Percentiles rank a stretch among this genome's conserved stretches.
These are phyloP conservation scores for Parnassius mnemosyne DNA, from an alignment of 2,888 invertebrate species.

Conservation along the genomic window DNA sequence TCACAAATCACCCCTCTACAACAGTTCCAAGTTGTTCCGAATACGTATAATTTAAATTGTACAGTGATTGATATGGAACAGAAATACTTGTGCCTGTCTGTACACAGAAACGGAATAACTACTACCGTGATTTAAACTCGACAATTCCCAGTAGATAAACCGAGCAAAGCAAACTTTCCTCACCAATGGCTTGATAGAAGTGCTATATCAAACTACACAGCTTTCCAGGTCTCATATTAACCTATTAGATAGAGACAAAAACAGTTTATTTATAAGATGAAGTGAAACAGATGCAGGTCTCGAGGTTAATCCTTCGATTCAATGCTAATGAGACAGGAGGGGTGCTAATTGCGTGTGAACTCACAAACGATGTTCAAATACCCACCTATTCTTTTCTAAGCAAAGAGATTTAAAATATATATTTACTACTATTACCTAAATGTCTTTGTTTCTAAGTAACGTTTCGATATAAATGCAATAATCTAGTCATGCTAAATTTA, in stretches of 20 bases:
- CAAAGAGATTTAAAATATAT: too few relatives aligned
- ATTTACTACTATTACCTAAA: too few relatives aligned
- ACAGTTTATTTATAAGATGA: slow-evolving; percentile 36
- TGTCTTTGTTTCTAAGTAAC: too few relatives aligned
- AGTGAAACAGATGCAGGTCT: slow-evolving; percentile 43
- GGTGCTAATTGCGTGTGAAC: slow-evolving; percentile 76
- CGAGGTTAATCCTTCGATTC: slow-evolving; percentile 41
- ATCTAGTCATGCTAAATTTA: too few relatives aligned
- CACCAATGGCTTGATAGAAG: slow-evolving; percentile 64
- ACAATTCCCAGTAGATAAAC: slow-evolving; percentile 22
- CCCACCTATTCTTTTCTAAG: slow-evolving; percentile 61
- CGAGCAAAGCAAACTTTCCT: slow-evolving; percentile 49
- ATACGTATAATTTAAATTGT: too few relatives aligned
- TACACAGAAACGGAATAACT: too few relatives aligned
- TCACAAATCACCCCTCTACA: too few relatives aligned
- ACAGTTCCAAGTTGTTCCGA: too few relatives aligned
- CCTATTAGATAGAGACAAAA: slow-evolving; percentile 42
- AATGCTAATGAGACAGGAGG: slow-evolving; percentile 72
- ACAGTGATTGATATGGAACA: too few relatives aligned
- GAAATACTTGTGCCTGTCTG: too few relatives aligned
- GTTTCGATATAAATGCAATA: not conserved
- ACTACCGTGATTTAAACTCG: not conserved
- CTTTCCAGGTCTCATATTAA: slow-evolving; percentile 67
- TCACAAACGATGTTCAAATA: slow-evolving; percentile 70
- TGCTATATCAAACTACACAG: slow-evolving; percentile 59